Evolutionary conservation across 2,797 vertebrate genomes (phyloP).

Genomic region (Sebastolobus alascanus): DNA sequence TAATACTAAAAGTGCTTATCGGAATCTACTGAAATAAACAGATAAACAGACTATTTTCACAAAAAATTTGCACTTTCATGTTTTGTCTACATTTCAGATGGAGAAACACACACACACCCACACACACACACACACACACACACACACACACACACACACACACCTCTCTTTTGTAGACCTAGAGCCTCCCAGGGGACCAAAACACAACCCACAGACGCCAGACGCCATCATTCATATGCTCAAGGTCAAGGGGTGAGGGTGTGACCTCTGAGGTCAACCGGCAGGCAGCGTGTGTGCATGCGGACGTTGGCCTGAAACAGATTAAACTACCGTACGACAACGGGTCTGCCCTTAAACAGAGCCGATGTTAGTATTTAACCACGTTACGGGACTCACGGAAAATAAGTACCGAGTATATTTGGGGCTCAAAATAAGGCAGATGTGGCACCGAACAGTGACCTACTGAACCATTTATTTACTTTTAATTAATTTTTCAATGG

Average conservation of each 20-base stretch:
- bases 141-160: not conserved
- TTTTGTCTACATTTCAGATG: conserved; percentile 32
- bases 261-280: conserved; percentile 59
- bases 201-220: conserved; percentile 62
- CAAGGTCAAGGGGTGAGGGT: conserved; percentile 59
- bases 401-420: not conserved
- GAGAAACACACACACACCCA: conserved; percentile 15
- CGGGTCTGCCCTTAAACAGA: not conserved
- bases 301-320: conserved; percentile 25
- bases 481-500: not conserved
- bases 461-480: not conserved
- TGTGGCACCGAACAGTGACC: not conserved
- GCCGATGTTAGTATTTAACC: too few species aligned
- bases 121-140: conserved; percentile 10
- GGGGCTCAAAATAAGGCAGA: not conserved
- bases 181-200: conserved; percentile 30
- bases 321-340: conserved; percentile 21
- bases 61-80: not conserved
- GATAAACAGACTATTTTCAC: not conserved
- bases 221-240: conserved; percentile 61
- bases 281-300: conserved; percentile 28
- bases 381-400: not conserved
- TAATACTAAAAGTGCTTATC: not conserved
- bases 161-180: conserved; percentile 20
- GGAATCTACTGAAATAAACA: not conserved